A percentile compares a stretch with the other conserved stretches of the same genome.
These are phyloP conservation scores for Epinephelus fuscoguttatus DNA, from an alignment of 2,113 vertebrate species.

Conservation along the genomic window DNA sequence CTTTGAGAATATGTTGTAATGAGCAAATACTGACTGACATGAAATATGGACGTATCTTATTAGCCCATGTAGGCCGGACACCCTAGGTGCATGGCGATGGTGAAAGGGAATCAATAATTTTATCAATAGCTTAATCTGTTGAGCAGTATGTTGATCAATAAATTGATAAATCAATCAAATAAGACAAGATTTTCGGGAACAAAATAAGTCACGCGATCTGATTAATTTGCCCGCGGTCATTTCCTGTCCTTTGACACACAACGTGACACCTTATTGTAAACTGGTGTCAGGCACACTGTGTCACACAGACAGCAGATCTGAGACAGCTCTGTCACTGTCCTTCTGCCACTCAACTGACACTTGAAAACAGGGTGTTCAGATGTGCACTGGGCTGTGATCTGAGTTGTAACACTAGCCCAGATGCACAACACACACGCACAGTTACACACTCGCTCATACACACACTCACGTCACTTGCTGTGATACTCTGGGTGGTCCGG, in stretches of 20 bases:
- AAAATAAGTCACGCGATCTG: not conserved
- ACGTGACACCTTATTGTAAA: slow-evolving; percentile 53
- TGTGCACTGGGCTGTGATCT: slow-evolving; percentile 73
- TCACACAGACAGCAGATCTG: slow-evolving; percentile 45
- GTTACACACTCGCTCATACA: slow-evolving; percentile 15
- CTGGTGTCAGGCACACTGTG: slow-evolving; percentile 52
- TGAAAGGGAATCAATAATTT: slow-evolving; percentile 32
- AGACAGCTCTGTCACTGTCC: slow-evolving; percentile 55
- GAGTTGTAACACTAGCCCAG: slow-evolving; percentile 66
- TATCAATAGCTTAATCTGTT: slow-evolving; percentile 49
- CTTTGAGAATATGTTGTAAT: too few relatives aligned
- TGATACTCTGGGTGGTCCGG: slow-evolving; percentile 56
- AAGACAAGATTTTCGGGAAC: slow-evolving; percentile 9
- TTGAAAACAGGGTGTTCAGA: slow-evolving; percentile 70
- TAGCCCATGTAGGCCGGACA: slow-evolving; percentile 6
- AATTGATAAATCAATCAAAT: slow-evolving; percentile 39
- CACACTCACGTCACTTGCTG: slow-evolving; percentile 41
- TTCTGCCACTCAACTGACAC: slow-evolving; percentile 70
- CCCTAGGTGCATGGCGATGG: not conserved
- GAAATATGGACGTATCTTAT: slow-evolving; percentile 35
- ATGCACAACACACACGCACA: slow-evolving; percentile 32
- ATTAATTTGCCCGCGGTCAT: not conserved
- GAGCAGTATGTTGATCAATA: slow-evolving; percentile 39
- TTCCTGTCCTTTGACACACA: slow-evolving; percentile 1
- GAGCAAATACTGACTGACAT: not conserved